phyloP scores from a whole-genome alignment of 2,888 invertebrate species.

The Malacosoma neustria region DNA sequence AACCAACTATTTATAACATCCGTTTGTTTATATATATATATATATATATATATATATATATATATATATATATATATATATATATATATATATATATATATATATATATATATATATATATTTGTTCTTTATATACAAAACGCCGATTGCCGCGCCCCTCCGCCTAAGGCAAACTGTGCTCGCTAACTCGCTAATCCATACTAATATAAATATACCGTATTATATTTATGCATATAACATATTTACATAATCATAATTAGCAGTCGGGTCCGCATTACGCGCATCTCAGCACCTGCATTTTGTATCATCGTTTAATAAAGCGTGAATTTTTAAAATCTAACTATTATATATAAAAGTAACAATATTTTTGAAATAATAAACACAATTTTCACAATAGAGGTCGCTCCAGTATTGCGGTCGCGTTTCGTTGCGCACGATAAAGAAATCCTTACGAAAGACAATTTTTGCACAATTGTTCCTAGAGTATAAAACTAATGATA shows the following conservation, averaged over 20 bases:
- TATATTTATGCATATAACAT: conserved; percentile 49
- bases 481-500: conserved; percentile 74
- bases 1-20: conserved; percentile 59
- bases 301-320: conserved; percentile 53
- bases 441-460: too few species aligned
- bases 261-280: conserved; percentile 43
- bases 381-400: too few species aligned
- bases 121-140: conserved; percentile 66
- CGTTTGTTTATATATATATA: conserved; percentile 56
- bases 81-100: conserved; percentile 50
- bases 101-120: conserved; percentile 49
- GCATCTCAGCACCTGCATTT: conserved; percentile 49
- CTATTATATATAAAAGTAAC: too few species aligned
- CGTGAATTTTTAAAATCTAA: conserved; percentile 19
- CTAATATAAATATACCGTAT: conserved; percentile 10
- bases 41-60: conserved; percentile 49
- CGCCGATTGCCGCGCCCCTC: conserved; percentile 48
- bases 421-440: too few species aligned
- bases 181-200: too few species aligned
- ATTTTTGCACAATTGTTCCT: conserved; percentile 60
- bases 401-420: too few species aligned
- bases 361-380: too few species aligned
- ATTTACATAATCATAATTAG: conserved; percentile 66
- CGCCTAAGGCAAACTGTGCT: conserved; percentile 52
- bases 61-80: conserved; percentile 47